phyloP scores from a whole-genome alignment of 2,888 invertebrate genomes.

The Himalopsyche anomala region DNA sequence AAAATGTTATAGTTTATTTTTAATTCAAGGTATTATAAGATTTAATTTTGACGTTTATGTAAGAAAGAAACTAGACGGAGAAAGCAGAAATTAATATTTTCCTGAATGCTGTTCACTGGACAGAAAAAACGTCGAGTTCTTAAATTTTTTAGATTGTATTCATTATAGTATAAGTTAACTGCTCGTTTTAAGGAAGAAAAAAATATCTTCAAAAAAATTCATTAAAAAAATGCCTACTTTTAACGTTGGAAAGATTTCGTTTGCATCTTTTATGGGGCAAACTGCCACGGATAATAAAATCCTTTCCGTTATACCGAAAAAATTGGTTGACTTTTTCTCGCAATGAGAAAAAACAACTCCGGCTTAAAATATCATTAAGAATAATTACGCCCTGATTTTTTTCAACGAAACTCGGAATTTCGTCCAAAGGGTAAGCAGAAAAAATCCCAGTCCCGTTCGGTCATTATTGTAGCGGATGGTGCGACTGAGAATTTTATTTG shows the following conservation, averaged over 20 bases:
- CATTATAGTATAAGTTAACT: slow-evolving; percentile 21
- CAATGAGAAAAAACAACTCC: slow-evolving; percentile 23
- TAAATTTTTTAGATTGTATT: slow-evolving; percentile 9
- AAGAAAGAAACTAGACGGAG: too few species aligned
- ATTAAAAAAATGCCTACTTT: slow-evolving; percentile 32
- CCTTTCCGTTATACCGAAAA: slow-evolving; percentile 20
- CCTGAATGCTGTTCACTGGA: too few species aligned
- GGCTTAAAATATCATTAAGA: slow-evolving; percentile 26
- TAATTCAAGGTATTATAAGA: too few species aligned
- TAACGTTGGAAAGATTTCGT: slow-evolving; percentile 20
- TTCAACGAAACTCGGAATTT: slow-evolving; percentile 6
- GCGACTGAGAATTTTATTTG: neutral
- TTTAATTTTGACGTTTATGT: too few species aligned
- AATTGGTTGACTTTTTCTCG: slow-evolving; percentile 34
- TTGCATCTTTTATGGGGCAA: slow-evolving; percentile 30
- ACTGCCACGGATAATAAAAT: slow-evolving; percentile 34
- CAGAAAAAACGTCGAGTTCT: neutral
- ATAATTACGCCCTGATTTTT: slow-evolving; percentile 12
- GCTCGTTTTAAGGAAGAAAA: neutral
- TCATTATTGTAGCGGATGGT: neutral
- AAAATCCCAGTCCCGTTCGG: neutral
- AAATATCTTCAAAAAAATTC: slow-evolving; percentile 18
- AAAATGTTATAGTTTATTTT: too few species aligned
- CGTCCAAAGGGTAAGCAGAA: neutral
- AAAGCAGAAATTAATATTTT: too few species aligned